These are phyloP conservation scores for Fukomys damarensis DNA, from an alignment of 2,113 vertebrate species.

Conservation along the genomic window DNA sequence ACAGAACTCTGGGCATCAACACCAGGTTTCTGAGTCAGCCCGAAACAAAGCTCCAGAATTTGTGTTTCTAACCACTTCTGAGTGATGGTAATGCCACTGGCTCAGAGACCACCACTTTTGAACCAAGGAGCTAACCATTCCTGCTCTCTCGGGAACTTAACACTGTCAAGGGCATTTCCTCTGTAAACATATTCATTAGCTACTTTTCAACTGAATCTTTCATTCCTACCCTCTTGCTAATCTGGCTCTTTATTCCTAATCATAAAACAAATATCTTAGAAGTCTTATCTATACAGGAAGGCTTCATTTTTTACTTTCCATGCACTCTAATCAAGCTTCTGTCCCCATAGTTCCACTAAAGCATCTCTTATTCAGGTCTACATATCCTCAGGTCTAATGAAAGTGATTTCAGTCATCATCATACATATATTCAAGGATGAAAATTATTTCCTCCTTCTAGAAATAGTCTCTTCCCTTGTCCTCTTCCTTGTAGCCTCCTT, in stretches of 20 bases:
- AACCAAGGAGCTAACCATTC: neutral
- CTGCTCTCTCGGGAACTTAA: neutral
- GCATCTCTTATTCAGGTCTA: neutral
- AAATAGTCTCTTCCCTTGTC: neutral
- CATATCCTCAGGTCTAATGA: neutral
- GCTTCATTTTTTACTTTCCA: neutral
- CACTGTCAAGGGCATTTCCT: neutral
- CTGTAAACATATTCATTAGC: neutral
- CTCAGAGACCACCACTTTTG: neutral
- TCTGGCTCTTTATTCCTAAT: neutral
- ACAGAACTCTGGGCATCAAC: neutral
- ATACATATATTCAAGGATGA: neutral
- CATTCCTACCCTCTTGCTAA: neutral
- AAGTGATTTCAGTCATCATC: neutral
- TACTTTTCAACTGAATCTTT: constrained; percentile 21
- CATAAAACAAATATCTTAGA: neutral
- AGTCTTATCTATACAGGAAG: neutral
- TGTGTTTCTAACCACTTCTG: constrained; percentile 21
- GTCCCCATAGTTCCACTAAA: neutral
- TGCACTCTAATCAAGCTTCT: neutral
- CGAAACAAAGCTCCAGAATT: neutral
- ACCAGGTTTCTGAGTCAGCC: constrained; percentile 17
- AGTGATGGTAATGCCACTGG: neutral
- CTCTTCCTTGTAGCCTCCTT: neutral
- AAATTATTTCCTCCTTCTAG: constrained; percentile 13